Conservation (phyloP, 2,113 vertebrate species). For the Grus americana region DNA sequence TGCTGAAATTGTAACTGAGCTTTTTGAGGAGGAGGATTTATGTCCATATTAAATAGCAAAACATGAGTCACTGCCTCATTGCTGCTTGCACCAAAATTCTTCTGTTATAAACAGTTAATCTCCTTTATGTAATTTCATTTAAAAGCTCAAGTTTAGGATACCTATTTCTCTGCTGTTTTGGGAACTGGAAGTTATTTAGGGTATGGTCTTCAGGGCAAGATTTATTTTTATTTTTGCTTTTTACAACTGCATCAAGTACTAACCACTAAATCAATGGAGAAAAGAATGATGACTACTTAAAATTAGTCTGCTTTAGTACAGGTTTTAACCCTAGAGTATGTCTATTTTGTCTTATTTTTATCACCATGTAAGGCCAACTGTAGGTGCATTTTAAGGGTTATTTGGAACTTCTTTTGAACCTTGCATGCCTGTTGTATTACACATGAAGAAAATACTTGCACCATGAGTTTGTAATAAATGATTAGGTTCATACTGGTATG, state of each 20-base stretch:
- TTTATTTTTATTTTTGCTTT: neutral
- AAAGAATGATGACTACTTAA: neutral
- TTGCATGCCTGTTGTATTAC: neutral
- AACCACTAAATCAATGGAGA: neutral
- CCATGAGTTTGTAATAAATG: neutral
- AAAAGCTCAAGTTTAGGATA: conserved; percentile 1
- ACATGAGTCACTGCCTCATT: conserved; percentile 55
- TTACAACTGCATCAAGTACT: neutral
- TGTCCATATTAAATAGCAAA: conserved; percentile 61
- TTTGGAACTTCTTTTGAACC: neutral
- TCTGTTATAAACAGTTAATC: conserved; percentile 44
- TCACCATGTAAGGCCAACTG: neutral
- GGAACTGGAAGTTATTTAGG: neutral
- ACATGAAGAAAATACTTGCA: neutral
- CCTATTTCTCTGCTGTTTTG: neutral
- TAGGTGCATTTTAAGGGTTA: neutral
- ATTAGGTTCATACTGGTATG: neutral
- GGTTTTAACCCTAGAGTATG: neutral
- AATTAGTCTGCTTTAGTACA: neutral
- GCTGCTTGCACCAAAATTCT: conserved; percentile 25
- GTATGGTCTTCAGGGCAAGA: neutral
- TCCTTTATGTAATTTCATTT: conserved; percentile 13
- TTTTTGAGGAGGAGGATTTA: conserved; percentile 62
- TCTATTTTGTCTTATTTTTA: neutral
- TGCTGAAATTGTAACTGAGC: conserved; percentile 48